These are phyloP conservation scores for Aegypius monachus DNA, from an alignment of 2,113 vertebrate species.

Conservation along the genomic window DNA sequence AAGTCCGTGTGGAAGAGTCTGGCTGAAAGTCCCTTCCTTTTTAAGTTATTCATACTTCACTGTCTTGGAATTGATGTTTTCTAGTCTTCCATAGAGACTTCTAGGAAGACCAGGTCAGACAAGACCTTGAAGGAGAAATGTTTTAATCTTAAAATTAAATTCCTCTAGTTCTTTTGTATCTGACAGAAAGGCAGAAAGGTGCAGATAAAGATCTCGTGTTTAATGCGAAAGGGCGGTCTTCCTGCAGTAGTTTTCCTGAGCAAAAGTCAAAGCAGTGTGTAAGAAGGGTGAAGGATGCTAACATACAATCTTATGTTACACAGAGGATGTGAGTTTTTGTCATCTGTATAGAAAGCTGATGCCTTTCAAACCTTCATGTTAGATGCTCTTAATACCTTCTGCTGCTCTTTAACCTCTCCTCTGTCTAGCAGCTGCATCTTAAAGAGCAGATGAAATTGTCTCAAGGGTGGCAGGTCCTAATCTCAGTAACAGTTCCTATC, in stretches of 20 bases:
- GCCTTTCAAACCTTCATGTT: constrained; percentile 1
- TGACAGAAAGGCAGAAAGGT: background rate
- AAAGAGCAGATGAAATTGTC: background rate
- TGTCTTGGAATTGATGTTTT: background rate
- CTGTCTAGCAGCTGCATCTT: constrained; percentile 21
- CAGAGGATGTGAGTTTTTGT: background rate
- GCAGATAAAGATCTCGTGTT: background rate
- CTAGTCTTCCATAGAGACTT: background rate
- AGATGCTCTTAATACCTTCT: constrained; percentile 2
- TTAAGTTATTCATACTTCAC: background rate
- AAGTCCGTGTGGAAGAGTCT: background rate
- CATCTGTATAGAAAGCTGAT: background rate
- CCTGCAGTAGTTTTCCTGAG: background rate
- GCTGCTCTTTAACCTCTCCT: constrained; percentile 22
- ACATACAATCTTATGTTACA: background rate
- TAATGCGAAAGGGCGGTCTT: background rate
- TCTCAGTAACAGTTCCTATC: constrained; percentile 31
- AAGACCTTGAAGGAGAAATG: background rate
- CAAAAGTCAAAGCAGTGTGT: background rate
- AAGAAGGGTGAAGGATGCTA: background rate
- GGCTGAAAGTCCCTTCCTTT: background rate
- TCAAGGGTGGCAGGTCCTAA: constrained; percentile 27
- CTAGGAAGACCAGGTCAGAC: background rate
- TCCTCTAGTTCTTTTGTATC: background rate
- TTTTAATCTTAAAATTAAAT: background rate